A percentile compares a stretch with the other conserved stretches of the same genome.
These are phyloP conservation scores for Typhlichthys eigenmanni DNA, from an alignment of 2,797 vertebrate species.

Conservation along the genomic window DNA sequence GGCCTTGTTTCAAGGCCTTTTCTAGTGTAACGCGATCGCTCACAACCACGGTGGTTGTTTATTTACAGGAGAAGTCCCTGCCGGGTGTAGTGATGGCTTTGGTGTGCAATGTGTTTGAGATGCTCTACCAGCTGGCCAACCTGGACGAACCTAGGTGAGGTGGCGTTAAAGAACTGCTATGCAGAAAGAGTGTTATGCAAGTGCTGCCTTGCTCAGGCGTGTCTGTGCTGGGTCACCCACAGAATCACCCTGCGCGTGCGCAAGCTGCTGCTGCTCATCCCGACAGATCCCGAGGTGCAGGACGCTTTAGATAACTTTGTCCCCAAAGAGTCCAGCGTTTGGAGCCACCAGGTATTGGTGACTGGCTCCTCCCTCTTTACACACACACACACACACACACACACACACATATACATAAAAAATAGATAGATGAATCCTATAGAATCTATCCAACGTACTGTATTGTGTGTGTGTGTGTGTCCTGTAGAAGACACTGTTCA, in stretches of 20 bases:
- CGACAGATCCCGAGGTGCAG: conserved; percentile 97
- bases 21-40: not conserved
- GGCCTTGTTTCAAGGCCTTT: too few relatives aligned
- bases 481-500: conserved; percentile 91
- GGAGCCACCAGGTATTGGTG: conserved; percentile 79
- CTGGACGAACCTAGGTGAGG: conserved; percentile 91
- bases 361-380: not conserved
- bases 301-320: conserved; percentile 94
- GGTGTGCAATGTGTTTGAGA: conserved; percentile 97
- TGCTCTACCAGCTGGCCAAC: conserved; percentile 98
- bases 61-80: conserved; percentile 92
- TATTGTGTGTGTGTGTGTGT: conserved; percentile 20
- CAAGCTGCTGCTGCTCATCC: conserved; percentile 93
- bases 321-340: conserved; percentile 84
- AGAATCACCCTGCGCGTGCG: conserved; percentile 97
- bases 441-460: not conserved
- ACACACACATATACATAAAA: too few relatives aligned
- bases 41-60: conserved; percentile 9
- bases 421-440: not conserved
- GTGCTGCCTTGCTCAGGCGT: not conserved
- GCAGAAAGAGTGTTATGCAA: not conserved
- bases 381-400: too few relatives aligned
- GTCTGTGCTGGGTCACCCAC: conserved; percentile 8
- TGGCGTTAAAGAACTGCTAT: too few relatives aligned
- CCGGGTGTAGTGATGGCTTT: conserved; percentile 98